Evolutionary conservation across 1,140 invertebrate species (phyloP).

Genomic region (Musca vetustissima): DNA sequence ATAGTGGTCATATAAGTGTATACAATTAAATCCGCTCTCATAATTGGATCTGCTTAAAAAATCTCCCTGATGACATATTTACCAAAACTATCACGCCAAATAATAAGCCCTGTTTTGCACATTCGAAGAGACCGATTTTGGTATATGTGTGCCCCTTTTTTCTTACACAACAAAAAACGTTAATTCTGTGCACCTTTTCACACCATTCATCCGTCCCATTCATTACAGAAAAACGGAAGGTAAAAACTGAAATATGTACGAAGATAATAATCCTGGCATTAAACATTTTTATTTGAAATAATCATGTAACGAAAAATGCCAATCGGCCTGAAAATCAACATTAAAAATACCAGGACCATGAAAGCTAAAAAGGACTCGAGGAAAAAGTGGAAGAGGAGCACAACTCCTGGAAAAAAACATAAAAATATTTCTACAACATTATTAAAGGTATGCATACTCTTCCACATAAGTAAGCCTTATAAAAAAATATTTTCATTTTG

Average conservation of each 20-base stretch:
- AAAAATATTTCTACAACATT: slow-evolving; percentile 10
- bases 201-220: slow-evolving; percentile 9
- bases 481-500: background rate
- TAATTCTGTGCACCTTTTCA: slow-evolving; percentile 14
- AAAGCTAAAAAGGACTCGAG: background rate
- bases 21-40: too few species aligned
- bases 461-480: background rate
- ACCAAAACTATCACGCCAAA: too few species aligned
- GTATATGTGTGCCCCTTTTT: slow-evolving; percentile 12
- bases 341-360: background rate
- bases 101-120: background rate
- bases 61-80: too few species aligned
- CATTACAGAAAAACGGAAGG: background rate
- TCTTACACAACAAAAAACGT: slow-evolving; percentile 25
- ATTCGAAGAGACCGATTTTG: slow-evolving; percentile 11
- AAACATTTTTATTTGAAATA: slow-evolving; percentile 56
- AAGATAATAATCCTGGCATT: slow-evolving; percentile 53
- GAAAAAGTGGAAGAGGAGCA: background rate
- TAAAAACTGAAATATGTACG: background rate
- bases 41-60: too few species aligned
- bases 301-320: slow-evolving; percentile 45
- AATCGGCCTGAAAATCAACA: background rate
- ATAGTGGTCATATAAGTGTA: too few species aligned
- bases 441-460: slow-evolving; percentile 1
- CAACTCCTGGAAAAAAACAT: background rate